Conservation (phyloP, 2,113 vertebrate genomes). For the Corapipo altera region DNA sequence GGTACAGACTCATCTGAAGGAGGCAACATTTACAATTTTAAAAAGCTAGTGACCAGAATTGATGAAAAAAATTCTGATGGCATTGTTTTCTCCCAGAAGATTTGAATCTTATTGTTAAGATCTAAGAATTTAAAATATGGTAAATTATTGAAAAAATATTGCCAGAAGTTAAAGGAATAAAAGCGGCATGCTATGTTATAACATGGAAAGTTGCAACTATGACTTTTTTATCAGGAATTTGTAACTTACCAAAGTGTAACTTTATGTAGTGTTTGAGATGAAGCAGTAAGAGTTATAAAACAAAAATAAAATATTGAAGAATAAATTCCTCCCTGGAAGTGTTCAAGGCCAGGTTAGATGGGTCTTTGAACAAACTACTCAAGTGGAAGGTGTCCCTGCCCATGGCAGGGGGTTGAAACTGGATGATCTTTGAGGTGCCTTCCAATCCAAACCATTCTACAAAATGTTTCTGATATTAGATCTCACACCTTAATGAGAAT, state of each 20-base stretch:
- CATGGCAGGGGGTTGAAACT: rapidly evolving
- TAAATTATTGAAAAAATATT: background rate
- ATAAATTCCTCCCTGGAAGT: background rate
- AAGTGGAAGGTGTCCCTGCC: background rate
- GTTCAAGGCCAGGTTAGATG: background rate
- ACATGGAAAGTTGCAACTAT: background rate
- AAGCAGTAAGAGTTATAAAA: background rate
- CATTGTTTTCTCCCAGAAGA: background rate
- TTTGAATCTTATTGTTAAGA: background rate
- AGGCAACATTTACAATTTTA: background rate
- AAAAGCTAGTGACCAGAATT: background rate
- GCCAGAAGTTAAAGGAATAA: background rate
- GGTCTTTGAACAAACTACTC: background rate
- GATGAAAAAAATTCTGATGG: rapidly evolving
- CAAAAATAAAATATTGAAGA: background rate
- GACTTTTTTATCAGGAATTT: background rate
- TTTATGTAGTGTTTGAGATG: background rate
- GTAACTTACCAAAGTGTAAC: background rate
- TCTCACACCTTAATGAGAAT: background rate
- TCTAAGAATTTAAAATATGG: background rate
- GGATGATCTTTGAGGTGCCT: background rate
- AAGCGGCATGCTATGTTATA: background rate
- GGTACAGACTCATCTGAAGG: background rate
- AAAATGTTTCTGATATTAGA: background rate
- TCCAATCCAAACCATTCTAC: background rate